Conservation (phyloP, 2,113 vertebrate genomes). For the Xiphorhynchus elegans region DNA sequence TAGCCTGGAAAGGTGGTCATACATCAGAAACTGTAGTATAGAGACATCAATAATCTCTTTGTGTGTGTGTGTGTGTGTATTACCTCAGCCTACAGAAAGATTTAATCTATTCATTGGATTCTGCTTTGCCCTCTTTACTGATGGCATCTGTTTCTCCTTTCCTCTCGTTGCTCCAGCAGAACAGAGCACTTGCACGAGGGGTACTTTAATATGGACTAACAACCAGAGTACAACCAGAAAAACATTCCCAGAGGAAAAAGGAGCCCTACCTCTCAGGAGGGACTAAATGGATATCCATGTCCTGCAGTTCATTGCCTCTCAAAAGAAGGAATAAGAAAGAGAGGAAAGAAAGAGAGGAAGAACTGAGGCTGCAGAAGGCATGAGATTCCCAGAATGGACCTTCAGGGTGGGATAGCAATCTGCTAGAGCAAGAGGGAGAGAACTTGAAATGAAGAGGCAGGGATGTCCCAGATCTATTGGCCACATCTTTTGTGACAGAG, state of each 20-base stretch:
- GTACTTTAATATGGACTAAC: not conserved
- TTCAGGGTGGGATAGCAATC: rapidly evolving
- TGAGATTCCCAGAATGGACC: not conserved
- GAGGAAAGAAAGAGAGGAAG: not conserved
- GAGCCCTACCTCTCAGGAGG: not conserved
- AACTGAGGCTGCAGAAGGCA: not conserved
- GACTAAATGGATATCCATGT: not conserved
- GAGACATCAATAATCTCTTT: not conserved
- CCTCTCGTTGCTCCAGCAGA: not conserved
- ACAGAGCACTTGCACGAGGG: not conserved
- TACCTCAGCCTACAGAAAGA: not conserved
- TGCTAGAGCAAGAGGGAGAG: not conserved
- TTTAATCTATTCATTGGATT: not conserved
- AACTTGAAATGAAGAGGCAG: not conserved
- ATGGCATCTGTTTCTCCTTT: not conserved
- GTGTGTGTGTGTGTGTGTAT: not conserved
- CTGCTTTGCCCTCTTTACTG: not conserved
- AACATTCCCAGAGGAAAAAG: not conserved
- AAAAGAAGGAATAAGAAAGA: not conserved
- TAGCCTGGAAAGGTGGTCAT: not conserved
- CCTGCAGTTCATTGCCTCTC: not conserved
- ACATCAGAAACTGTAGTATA: not conserved
- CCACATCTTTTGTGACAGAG: not conserved
- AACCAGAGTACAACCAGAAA: not conserved
- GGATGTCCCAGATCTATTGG: not conserved